phyloP scores from a whole-genome alignment of 2,113 vertebrate genomes.

The Neomonachus schauinslandi region DNA sequence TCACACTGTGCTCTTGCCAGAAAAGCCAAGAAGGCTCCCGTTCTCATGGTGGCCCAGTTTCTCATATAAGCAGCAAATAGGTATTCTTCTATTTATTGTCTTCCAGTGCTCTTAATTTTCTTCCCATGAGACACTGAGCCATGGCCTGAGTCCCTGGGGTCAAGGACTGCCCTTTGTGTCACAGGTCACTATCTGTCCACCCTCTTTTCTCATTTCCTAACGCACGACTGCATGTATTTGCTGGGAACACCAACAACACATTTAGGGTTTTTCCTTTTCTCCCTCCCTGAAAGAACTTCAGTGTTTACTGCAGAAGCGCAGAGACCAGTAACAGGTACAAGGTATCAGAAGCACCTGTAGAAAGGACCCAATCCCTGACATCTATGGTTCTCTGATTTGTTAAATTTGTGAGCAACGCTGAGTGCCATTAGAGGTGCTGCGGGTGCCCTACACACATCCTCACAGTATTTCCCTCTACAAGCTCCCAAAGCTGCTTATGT shows the following conservation, averaged over 20 bases:
- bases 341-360: neutral
- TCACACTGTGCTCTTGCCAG: neutral
- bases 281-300: neutral
- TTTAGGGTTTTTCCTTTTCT: neutral
- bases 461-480: neutral
- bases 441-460: rapidly evolving
- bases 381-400: neutral
- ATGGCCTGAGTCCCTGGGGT: neutral
- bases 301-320: neutral
- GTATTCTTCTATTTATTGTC: neutral
- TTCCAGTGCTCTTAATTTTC: neutral
- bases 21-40: neutral
- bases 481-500: neutral
- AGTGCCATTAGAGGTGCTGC: rapidly evolving
- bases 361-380: neutral
- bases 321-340: neutral
- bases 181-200: neutral
- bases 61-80: neutral
- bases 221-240: neutral
- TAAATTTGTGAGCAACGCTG: neutral
- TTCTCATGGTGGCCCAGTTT: neutral
- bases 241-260: neutral
- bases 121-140: neutral
- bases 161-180: neutral
- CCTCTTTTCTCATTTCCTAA: neutral